Percentiles rank a stretch among this genome's conserved stretches.
phyloP scores from a whole-genome alignment of 2,113 vertebrate species.

The Callaeas wilsoni region DNA sequence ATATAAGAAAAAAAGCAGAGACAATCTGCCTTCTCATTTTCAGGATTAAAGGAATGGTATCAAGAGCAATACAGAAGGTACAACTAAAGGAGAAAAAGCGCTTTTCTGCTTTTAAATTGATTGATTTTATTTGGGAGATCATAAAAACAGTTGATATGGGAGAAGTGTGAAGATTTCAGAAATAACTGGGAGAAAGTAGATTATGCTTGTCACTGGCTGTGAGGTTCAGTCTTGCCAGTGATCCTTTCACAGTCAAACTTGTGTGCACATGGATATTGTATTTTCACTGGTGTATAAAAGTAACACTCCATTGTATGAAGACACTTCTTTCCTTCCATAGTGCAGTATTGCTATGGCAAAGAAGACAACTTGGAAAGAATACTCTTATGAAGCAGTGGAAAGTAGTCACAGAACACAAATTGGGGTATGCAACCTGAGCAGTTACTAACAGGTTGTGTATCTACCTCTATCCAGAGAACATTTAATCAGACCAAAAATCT shows the following conservation, averaged over 20 bases:
- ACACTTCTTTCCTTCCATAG: background rate
- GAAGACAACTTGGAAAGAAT: background rate
- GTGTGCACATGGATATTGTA: background rate
- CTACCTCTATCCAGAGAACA: background rate
- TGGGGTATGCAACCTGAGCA: background rate
- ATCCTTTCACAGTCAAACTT: background rate
- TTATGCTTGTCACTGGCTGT: background rate
- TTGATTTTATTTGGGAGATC: background rate
- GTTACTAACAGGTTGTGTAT: accelerated
- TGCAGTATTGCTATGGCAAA: background rate
- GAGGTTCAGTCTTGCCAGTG: background rate
- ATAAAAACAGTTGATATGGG: background rate
- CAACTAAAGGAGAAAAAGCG: background rate
- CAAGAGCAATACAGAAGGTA: background rate
- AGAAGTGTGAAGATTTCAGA: background rate
- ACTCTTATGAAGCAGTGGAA: background rate
- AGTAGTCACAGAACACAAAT: background rate
- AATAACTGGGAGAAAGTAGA: background rate
- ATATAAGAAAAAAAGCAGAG: background rate
- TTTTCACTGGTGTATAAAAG: background rate
- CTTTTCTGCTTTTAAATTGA: background rate
- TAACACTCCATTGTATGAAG: background rate
- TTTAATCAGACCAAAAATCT: background rate
- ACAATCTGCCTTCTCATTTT: background rate
- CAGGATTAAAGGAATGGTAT: background rate